phyloP scores from a whole-genome alignment of 2,113 vertebrate genomes.

The Microtus pennsylvanicus region DNA sequence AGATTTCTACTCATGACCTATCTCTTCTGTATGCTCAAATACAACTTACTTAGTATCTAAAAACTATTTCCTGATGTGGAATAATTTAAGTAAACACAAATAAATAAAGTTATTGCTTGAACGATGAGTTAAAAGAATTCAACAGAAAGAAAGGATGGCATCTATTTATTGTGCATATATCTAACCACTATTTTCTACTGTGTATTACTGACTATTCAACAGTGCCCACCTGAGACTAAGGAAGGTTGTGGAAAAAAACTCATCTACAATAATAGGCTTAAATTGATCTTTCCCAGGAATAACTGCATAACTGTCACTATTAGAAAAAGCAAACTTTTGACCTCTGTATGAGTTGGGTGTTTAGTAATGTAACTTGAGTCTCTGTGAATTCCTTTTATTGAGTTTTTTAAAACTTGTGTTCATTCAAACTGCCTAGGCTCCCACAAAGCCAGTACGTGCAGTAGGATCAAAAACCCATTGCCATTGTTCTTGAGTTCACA shows the following conservation, averaged over 20 bases:
- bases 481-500: too few relatives aligned
- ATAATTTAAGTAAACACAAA: not conserved
- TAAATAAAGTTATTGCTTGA: not conserved
- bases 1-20: too few relatives aligned
- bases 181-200: not conserved
- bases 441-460: too few relatives aligned
- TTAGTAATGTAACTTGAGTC: not conserved
- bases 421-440: not conserved
- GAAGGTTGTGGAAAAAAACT: accelerated
- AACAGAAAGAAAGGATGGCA: not conserved
- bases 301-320: not conserved
- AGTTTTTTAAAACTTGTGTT: not conserved
- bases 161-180: not conserved
- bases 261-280: not conserved
- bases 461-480: too few relatives aligned
- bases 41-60: not conserved
- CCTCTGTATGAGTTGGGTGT: not conserved
- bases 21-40: conserved; percentile 19
- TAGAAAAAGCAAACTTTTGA: conserved; percentile 49
- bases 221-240: not conserved
- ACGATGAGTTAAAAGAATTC: not conserved
- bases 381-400: not conserved
- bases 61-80: not conserved
- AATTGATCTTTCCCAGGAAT: conserved; percentile 13
- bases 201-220: not conserved